These are phyloP conservation scores for Lordiphosa andalusiaca DNA, from an alignment of 2,888 invertebrate genomes.

Conservation along the genomic window DNA sequence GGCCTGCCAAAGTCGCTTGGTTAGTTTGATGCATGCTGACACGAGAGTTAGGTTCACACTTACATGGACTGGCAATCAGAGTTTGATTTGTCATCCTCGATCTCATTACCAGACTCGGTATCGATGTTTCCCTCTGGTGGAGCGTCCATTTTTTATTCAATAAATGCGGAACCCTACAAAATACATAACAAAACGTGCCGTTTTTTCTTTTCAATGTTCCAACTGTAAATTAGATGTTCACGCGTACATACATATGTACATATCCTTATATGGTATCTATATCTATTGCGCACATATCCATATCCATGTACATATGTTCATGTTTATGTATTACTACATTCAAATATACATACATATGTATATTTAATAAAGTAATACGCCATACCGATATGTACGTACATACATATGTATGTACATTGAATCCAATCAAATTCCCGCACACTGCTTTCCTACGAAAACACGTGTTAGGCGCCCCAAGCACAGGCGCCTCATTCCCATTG, in stretches of 20 bases:
- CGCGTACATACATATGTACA: slow-evolving; percentile 9
- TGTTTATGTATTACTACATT: background rate
- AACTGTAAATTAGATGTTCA: slow-evolving; percentile 10
- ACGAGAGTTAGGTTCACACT: slow-evolving; percentile 22
- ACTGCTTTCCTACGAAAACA: slow-evolving; percentile 32
- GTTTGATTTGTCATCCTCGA: slow-evolving; percentile 61
- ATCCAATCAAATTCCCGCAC: slow-evolving; percentile 32
- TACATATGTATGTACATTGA: background rate
- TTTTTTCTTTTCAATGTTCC: background rate
- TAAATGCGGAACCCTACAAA: slow-evolving; percentile 27
- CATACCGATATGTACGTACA: no score
- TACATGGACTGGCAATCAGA: slow-evolving; percentile 65
- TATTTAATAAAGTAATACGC: background rate
- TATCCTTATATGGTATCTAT: slow-evolving; percentile 1
- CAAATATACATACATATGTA: background rate
- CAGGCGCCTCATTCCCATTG: background rate
- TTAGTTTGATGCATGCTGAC: background rate
- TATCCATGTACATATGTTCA: slow-evolving; percentile 2
- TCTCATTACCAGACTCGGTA: slow-evolving; percentile 54
- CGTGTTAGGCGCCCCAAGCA: slow-evolving; percentile 23
- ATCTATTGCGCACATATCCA: background rate
- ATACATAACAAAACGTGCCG: slow-evolving; percentile 9
- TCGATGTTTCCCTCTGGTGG: slow-evolving; percentile 54
- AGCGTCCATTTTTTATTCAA: slow-evolving; percentile 50
- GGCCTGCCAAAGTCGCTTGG: slow-evolving; percentile 50